A percentile compares a stretch with the other conserved stretches of the same genome.
These are phyloP conservation scores for Neosilurus mollespiculum DNA, from an alignment of 2,797 vertebrate genomes.

Conservation along the genomic window DNA sequence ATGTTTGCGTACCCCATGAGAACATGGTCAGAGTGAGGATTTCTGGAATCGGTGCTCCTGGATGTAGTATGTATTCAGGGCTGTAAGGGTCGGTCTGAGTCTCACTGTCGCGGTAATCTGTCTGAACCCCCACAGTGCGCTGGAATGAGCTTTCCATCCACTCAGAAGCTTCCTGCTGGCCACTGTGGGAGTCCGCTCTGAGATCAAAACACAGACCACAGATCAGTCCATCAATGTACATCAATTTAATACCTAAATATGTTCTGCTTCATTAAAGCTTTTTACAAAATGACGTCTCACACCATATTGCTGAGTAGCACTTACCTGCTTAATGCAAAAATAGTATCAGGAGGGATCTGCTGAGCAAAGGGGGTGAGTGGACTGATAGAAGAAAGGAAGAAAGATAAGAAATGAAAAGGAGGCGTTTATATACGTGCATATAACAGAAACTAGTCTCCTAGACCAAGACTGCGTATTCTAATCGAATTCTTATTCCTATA, in stretches of 20 bases:
- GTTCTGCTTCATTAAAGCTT: no score
- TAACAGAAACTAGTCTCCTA: neutral
- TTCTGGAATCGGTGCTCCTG: conserved; percentile 80
- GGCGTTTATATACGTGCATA: no score
- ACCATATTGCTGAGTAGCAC: conserved; percentile 52
- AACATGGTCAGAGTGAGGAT: conserved; percentile 85
- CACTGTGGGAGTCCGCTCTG: conserved; percentile 29
- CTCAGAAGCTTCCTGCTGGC: conserved; percentile 20
- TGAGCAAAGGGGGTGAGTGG: conserved; percentile 74
- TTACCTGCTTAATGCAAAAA: conserved; percentile 74
- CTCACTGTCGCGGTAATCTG: conserved; percentile 92
- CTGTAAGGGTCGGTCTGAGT: conserved; percentile 91
- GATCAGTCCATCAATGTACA: neutral
- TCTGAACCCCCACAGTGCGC: conserved; percentile 83
- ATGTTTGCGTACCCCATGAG: conserved; percentile 78
- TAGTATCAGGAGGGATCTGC: conserved; percentile 63
- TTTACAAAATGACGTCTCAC: no score
- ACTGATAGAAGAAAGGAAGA: conserved; percentile 62
- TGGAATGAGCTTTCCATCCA: conserved; percentile 54
- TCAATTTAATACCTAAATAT: no score
- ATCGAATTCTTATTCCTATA: neutral
- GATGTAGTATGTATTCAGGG: conserved; percentile 77
- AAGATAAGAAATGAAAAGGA: neutral
- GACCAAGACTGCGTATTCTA: no score
- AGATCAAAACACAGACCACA: neutral